Percentiles rank a stretch among this genome's conserved stretches.
phyloP scores from a whole-genome alignment of 2,888 invertebrate genomes.

The Pandemis cinnamomeana region DNA sequence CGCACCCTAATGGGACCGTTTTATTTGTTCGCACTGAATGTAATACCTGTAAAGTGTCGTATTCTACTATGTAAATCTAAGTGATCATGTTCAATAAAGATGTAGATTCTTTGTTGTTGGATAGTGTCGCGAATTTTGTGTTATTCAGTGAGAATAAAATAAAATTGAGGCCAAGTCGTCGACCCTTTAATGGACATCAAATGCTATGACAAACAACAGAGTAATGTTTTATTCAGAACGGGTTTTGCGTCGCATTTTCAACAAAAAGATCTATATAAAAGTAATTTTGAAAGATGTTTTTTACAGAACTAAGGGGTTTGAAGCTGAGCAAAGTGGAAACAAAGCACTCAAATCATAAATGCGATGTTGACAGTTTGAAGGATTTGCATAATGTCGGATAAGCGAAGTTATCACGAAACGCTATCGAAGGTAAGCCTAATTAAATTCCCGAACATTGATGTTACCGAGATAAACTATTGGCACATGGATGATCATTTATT shows the following conservation, averaged over 20 bases:
- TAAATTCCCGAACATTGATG: too few relatives aligned
- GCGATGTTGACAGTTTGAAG: not conserved
- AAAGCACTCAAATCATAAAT: not conserved
- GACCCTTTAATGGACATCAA: conserved; percentile 9
- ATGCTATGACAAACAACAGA: conserved; percentile 10
- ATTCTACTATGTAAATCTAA: too few relatives aligned
- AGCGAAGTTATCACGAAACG: too few relatives aligned
- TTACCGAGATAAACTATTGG: too few relatives aligned
- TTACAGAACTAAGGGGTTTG: not conserved
- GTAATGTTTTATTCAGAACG: conserved; percentile 10
- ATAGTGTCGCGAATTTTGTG: not conserved
- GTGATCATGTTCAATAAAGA: too few relatives aligned
- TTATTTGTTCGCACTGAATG: too few relatives aligned
- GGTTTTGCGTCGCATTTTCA: not conserved
- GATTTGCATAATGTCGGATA: too few relatives aligned
- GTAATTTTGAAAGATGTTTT: not conserved
- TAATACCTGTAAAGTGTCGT: too few relatives aligned
- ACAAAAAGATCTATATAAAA: not conserved
- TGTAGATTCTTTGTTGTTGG: too few relatives aligned
- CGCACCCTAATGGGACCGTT: too few relatives aligned
- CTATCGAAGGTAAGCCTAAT: too few relatives aligned
- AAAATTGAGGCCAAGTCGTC: not conserved
- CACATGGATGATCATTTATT: too few relatives aligned
- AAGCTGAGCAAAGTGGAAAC: not conserved
- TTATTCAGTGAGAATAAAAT: not conserved